Percentiles rank a stretch among this genome's conserved stretches.
These are phyloP conservation scores for Sphaeridia pumilis DNA, from an alignment of 2,888 invertebrate genomes.

Conservation along the genomic window DNA sequence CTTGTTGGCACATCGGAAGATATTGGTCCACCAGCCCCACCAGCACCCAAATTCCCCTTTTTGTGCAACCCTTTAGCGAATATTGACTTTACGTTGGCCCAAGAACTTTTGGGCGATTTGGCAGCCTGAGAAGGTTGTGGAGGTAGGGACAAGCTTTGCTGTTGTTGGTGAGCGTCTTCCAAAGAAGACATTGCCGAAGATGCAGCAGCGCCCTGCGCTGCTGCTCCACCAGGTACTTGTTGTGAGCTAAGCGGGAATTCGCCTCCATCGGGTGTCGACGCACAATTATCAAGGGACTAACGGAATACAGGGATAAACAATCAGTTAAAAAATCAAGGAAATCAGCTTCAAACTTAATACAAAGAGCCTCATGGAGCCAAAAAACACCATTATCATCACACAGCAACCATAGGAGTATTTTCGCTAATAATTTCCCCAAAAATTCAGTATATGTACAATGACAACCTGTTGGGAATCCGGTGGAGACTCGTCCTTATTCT, in stretches of 20 bases:
- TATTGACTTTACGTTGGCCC: conserved; percentile 15
- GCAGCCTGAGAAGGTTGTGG: neutral
- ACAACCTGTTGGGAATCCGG: conserved; percentile 18
- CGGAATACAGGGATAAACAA: too few species aligned
- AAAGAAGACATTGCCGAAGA: too few species aligned
- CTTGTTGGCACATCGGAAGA: neutral
- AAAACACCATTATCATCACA: too few species aligned
- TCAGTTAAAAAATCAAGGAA: too few species aligned
- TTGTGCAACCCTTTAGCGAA: too few species aligned
- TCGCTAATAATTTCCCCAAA: too few species aligned
- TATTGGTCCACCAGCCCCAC: neutral
- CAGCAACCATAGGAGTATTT: too few species aligned
- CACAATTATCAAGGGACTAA: conserved; percentile 18
- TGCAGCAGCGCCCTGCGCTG: neutral
- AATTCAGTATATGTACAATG: too few species aligned
- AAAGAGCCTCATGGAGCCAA: conserved; percentile 19
- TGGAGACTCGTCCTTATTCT: conserved; percentile 37
- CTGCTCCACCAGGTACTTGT: neutral
- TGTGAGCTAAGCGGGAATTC: neutral
- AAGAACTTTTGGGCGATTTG: conserved; percentile 13
- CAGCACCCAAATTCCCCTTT: too few species aligned
- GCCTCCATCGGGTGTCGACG: conserved; percentile 13
- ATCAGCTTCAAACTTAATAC: too few species aligned
- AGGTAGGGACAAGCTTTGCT: neutral
- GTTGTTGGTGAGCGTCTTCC: neutral